These are phyloP conservation scores for Temnothorax unifasciatus DNA, from an alignment of 2,888 invertebrate species.

Conservation along the genomic window DNA sequence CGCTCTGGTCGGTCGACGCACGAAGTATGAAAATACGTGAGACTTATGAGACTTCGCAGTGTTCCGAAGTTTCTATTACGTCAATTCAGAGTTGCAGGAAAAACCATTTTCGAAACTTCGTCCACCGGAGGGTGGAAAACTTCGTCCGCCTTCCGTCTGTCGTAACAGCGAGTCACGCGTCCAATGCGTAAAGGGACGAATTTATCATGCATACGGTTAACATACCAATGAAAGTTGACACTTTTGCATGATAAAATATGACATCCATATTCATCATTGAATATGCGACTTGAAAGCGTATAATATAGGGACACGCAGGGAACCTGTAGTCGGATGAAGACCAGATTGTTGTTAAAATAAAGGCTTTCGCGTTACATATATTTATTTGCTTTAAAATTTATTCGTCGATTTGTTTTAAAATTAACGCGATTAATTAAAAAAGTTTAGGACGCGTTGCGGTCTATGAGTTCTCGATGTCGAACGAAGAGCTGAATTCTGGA, in stretches of 20 bases:
- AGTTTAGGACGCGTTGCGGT: not conserved
- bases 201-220: conserved; percentile 31
- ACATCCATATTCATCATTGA: conserved; percentile 21
- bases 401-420: not conserved
- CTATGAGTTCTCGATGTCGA: not conserved
- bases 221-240: conserved; percentile 30
- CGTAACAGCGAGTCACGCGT: conserved; percentile 32
- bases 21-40: conserved; percentile 41
- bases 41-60: conserved; percentile 38
- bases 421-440: not conserved
- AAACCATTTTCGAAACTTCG: conserved; percentile 47
- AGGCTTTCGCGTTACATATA: not conserved
- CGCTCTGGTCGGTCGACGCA: not conserved
- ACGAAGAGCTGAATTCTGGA: not conserved
- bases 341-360: not conserved
- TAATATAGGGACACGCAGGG: not conserved
- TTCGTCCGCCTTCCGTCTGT: conserved; percentile 5
- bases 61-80: conserved; percentile 50
- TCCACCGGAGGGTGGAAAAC: conserved; percentile 7
- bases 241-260: conserved; percentile 8
- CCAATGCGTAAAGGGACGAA: conserved; percentile 26
- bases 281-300: not conserved
- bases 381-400: conserved; percentile 3
- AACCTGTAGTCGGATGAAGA: not conserved
- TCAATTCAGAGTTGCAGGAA: conserved; percentile 39